Conservation (phyloP, 2,797 vertebrate genomes). For the Cheirogaleus major region DNA sequence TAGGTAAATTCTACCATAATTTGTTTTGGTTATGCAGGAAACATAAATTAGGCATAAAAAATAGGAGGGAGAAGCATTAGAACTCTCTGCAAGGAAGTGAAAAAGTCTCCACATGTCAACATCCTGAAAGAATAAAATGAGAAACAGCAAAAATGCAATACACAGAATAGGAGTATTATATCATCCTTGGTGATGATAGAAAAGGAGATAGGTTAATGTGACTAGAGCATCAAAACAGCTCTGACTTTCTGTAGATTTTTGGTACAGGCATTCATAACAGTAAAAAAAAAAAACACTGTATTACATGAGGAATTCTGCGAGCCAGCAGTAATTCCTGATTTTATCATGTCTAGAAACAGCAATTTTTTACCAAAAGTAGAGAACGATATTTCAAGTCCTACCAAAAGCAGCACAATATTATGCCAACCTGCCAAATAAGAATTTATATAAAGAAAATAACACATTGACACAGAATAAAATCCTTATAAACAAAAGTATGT, state of each 20-base stretch:
- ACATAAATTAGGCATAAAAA: conserved; percentile 3
- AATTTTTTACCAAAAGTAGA: conserved; percentile 19
- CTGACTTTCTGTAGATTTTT: conserved; percentile 39
- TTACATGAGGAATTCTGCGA: conserved; percentile 31
- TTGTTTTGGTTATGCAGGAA: neutral
- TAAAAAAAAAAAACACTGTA: neutral
- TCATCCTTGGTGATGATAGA: neutral
- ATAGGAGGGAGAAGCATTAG: neutral
- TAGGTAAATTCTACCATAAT: neutral
- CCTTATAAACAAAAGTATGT: conserved; percentile 15
- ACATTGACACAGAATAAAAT: neutral
- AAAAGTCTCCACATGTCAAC: neutral
- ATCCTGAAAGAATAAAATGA: conserved; percentile 4
- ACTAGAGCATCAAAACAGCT: neutral
- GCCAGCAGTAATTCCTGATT: conserved; percentile 25
- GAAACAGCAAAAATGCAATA: conserved; percentile 2
- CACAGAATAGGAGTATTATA: neutral
- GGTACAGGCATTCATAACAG: neutral
- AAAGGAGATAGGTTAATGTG: neutral
- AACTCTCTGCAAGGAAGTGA: neutral
- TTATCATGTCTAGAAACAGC: conserved; percentile 39
- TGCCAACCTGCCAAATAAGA: conserved; percentile 31
- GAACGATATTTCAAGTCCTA: conserved; percentile 41
- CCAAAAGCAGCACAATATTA: neutral
- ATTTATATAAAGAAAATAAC: conserved; percentile 39